phyloP scores from a whole-genome alignment of 2,113 vertebrate genomes.

The Nestor notabilis region DNA sequence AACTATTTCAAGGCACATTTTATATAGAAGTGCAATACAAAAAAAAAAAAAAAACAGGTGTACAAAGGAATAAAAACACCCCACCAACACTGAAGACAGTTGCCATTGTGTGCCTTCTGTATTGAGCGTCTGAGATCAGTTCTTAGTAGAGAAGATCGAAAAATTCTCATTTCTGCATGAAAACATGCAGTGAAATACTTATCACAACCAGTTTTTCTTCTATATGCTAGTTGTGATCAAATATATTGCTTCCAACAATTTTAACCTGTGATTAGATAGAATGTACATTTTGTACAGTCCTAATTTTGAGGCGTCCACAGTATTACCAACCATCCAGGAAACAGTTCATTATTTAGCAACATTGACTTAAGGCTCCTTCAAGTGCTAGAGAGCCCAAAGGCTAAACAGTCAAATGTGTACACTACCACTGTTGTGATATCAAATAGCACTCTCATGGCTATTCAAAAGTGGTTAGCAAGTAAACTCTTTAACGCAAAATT shows the following conservation, averaged over 20 bases:
- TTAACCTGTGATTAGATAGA: slow-evolving; percentile 64
- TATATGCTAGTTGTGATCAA: slow-evolving; percentile 73
- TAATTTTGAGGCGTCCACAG: slow-evolving; percentile 68
- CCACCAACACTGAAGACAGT: slow-evolving; percentile 73
- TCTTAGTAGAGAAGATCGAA: slow-evolving; percentile 36
- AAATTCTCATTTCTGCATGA: slow-evolving; percentile 60
- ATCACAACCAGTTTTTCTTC: slow-evolving; percentile 72
- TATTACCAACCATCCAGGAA: slow-evolving; percentile 74
- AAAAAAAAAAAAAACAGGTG: slow-evolving; percentile 61
- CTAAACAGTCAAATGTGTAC: slow-evolving; percentile 65
- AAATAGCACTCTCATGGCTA: slow-evolving; percentile 67
- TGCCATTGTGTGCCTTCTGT: slow-evolving; percentile 67
- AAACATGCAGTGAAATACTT: slow-evolving; percentile 58
- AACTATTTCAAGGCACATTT: slow-evolving; percentile 82
- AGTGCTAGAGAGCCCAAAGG: slow-evolving; percentile 57
- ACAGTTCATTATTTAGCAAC: slow-evolving; percentile 76
- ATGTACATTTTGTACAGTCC: slow-evolving; percentile 74
- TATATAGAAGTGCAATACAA: slow-evolving; percentile 77
- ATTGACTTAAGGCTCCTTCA: slow-evolving; percentile 69
- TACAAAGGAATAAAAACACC: slow-evolving; percentile 77
- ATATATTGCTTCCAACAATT: slow-evolving; percentile 69
- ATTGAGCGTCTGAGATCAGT: slow-evolving; percentile 38
- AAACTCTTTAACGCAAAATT: slow-evolving; percentile 82
- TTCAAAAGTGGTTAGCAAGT: slow-evolving; percentile 77
- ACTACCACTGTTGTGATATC: slow-evolving; percentile 69